Evolutionary conservation across 2,113 vertebrate species (phyloP), one percentile per base, ranked within the genome.

Genomic region (Erinaceus europaeus): DNA sequence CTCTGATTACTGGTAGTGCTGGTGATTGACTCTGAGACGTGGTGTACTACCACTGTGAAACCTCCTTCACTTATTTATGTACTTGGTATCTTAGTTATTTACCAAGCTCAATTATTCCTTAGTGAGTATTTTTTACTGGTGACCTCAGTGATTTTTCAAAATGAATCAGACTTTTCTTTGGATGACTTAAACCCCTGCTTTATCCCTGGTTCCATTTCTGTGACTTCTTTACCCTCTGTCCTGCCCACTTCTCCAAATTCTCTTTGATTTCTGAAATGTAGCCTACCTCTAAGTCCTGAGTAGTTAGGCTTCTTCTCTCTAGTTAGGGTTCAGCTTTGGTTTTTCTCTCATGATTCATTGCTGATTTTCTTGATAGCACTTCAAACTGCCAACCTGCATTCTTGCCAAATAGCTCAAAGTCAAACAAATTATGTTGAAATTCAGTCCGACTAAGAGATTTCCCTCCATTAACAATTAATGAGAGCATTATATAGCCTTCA

Each of bases 161-260:
- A 1, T 1, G 17, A 36, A 14, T 55, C n/a, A 40, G 72, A 44
- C 1, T 40, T 44, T 59, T 20, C 32, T 76, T 48, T 52, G 52
- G n/a, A n/a, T 57, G 50, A 0, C 3, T 29, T 21, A n/a, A n/a
- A n/a, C 23, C 9, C n/a, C 15, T 6, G 8, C 6, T 14, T 8
- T 8, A 57, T 3, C 1, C n/a, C 25, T 82, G 68, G 25, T 25
- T 74, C 59, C 14, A 25, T 2, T 40, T 48, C 79, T 27, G n/a
- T n/a, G n/a, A n/a, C 52, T 62, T n/a, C 11, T 40, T 2, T 6
- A 21, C 9, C 36, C 23, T 64, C 3, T 5, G 11, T 48, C n/a
- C 32, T 61, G 6, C 42, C 11, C 53, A 0, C 4, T 17, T 61
- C 29, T 40, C 12, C 32, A 32, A 14, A 2, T 8, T 50, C 46